phyloP scores from a whole-genome alignment of 2,113 vertebrate species.

The Calidris pygmaea region DNA sequence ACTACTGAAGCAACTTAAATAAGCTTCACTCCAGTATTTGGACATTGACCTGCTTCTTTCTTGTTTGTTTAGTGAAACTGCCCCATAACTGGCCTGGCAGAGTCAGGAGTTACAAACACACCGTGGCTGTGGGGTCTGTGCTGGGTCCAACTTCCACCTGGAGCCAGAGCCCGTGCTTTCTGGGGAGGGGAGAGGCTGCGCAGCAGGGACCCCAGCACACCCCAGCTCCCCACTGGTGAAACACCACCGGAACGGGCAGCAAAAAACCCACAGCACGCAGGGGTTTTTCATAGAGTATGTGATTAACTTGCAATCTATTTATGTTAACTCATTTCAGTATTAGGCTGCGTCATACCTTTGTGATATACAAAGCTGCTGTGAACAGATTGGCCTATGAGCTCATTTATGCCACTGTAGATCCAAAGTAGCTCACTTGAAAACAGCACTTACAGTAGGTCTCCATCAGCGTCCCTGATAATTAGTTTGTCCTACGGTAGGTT shows the following conservation, averaged over 20 bases:
- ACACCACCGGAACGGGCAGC: not conserved
- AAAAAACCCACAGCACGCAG: not conserved
- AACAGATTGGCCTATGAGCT: not conserved
- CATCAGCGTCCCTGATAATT: not conserved
- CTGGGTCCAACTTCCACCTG: constrained; percentile 38
- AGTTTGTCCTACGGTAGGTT: not conserved
- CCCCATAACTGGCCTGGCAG: not conserved
- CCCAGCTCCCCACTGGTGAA: not conserved
- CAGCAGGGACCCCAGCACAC: not conserved
- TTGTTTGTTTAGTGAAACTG: constrained; percentile 63
- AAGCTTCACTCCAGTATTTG: not conserved
- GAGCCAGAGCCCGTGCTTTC: constrained; percentile 13
- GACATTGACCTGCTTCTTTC: constrained; percentile 56
- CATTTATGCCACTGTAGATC: not conserved
- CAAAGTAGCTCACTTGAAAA: not conserved
- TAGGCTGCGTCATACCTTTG: not conserved
- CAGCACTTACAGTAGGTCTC: not conserved
- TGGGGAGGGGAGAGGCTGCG: not conserved
- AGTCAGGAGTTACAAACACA: constrained; percentile 17
- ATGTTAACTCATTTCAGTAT: not conserved
- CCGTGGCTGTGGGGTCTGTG: not conserved
- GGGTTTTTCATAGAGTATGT: not conserved
- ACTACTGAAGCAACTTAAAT: not conserved
- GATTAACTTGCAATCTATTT: not conserved
- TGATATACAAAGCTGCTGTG: not conserved